Percentiles rank a stretch among this genome's conserved stretches.
These are phyloP conservation scores for Pogonomyrmex californicus DNA, from an alignment of 1,140 invertebrate species.

Conservation along the genomic window DNA sequence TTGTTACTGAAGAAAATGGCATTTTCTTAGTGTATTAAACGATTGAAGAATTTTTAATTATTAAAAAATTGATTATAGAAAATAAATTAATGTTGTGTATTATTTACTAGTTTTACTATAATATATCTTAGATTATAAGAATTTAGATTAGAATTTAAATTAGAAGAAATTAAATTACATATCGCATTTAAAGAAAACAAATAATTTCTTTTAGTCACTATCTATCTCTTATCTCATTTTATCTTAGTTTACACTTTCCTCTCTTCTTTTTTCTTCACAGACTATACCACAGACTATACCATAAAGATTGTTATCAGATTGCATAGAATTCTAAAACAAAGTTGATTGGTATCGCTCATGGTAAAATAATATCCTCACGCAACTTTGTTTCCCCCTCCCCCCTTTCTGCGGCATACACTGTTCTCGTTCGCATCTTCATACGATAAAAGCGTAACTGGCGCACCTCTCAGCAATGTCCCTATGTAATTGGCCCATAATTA, in stretches of 20 bases:
- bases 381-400: slow-evolving; percentile 28
- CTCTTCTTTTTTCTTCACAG: neutral
- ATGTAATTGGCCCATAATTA: slow-evolving; percentile 74
- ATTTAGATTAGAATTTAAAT: neutral
- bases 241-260: neutral
- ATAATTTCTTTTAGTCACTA: neutral
- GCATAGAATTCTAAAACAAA: slow-evolving; percentile 10
- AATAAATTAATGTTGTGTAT: neutral
- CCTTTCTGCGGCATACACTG: slow-evolving; percentile 9
- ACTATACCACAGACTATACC: too few relatives aligned
- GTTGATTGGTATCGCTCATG: slow-evolving; percentile 33
- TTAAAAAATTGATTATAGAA: neutral
- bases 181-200: neutral
- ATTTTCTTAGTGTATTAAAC: neutral
- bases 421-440: slow-evolving; percentile 33
- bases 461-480: slow-evolving; percentile 57
- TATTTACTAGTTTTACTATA: neutral
- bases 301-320: neutral
- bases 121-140: neutral
- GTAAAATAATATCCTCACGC: slow-evolving; percentile 58
- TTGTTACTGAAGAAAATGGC: neutral
- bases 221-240: neutral
- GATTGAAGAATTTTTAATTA: neutral
- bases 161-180: neutral
- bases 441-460: slow-evolving; percentile 59